Evolutionary conservation across 2,113 vertebrate species (phyloP).

Genomic region (Dasyprocta punctata): DNA sequence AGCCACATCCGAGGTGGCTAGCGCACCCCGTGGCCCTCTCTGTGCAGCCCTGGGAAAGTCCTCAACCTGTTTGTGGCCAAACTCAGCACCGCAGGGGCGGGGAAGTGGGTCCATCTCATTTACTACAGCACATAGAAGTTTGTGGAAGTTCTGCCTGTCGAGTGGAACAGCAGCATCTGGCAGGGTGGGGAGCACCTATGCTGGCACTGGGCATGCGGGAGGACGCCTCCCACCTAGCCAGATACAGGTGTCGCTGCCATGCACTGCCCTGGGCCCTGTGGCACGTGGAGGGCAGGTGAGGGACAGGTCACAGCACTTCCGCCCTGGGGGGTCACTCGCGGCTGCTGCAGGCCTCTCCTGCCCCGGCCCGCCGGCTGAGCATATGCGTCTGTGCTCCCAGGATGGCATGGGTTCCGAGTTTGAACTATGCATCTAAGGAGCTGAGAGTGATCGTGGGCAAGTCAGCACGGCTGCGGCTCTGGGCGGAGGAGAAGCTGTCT

Average conservation of each 20-base stretch:
- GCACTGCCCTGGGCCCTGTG: background rate
- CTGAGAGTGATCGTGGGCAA: too few species aligned
- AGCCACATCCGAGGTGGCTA: background rate
- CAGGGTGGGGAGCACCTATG: too few species aligned
- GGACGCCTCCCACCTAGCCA: background rate
- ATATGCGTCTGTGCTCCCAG: conserved; percentile 64
- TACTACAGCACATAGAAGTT: too few species aligned
- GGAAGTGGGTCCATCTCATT: too few species aligned
- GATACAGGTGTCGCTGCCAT: background rate
- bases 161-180: too few species aligned
- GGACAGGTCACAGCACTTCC: background rate
- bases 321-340: too few species aligned
- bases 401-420: conserved; percentile 84
- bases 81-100: too few species aligned
- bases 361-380: background rate
- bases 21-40: background rate
- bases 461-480: too few species aligned
- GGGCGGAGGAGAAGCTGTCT: conserved; percentile 65
- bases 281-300: background rate
- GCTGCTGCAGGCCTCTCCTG: background rate
- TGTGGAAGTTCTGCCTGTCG: too few species aligned
- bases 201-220: background rate
- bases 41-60: too few species aligned
- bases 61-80: too few species aligned
- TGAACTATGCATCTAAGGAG: conserved; percentile 75